These are phyloP conservation scores for Zingel zingel DNA, from an alignment of 2,113 vertebrate genomes.

Conservation along the genomic window DNA sequence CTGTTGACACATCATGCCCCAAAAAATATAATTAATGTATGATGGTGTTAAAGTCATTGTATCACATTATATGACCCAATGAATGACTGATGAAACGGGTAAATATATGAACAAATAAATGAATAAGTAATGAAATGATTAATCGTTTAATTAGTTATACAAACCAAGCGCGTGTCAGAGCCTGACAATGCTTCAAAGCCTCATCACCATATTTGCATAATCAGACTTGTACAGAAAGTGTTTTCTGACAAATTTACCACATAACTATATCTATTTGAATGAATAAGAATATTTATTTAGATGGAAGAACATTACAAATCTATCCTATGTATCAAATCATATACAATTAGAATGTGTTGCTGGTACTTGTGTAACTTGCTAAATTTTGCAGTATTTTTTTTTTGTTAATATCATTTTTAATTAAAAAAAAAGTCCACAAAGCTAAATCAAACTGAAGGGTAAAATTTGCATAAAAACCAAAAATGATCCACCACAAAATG, in stretches of 20 bases:
- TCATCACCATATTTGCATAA: conserved; percentile 64
- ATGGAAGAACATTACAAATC: neutral
- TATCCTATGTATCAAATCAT: neutral
- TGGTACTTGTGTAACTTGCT: neutral
- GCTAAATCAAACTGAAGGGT: neutral
- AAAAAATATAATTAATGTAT: conserved; percentile 51
- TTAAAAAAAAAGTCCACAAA: neutral
- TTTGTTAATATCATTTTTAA: neutral
- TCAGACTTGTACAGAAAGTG: conserved; percentile 33
- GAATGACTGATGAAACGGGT: conserved; percentile 67
- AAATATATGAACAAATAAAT: conserved; percentile 71
- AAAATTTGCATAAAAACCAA: neutral
- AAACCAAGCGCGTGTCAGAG: conserved; percentile 59
- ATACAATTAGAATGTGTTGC: neutral
- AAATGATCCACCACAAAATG: neutral
- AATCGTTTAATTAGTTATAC: conserved; percentile 71
- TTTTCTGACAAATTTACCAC: conserved; percentile 8
- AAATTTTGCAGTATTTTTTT: neutral
- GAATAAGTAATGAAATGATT: conserved; percentile 75
- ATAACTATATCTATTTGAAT: neutral
- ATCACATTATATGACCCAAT: conserved; percentile 68
- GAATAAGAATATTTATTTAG: neutral
- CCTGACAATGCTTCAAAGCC: conserved; percentile 50
- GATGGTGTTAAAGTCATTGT: conserved; percentile 58
- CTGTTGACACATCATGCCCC: conserved; percentile 18